Conservation (phyloP, 1,140 invertebrate genomes). For the Sitobion miscanthi region DNA sequence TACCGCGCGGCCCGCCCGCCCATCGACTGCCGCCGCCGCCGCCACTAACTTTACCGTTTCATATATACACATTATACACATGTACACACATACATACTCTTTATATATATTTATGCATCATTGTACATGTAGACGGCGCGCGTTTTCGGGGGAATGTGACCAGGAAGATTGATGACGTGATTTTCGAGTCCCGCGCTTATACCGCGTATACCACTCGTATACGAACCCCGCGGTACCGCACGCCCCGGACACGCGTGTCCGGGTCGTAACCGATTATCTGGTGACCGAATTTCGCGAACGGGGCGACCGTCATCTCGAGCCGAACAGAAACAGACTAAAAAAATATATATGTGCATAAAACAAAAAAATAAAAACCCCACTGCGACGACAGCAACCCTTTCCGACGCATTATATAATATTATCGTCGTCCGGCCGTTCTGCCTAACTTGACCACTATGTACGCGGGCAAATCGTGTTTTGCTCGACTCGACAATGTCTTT, state of each 20-base stretch:
- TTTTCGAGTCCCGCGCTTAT: neutral
- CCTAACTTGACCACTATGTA: no score
- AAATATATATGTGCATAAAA: neutral
- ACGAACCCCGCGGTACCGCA: neutral
- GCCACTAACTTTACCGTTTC: neutral
- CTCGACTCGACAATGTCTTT: neutral
- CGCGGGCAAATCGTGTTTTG: no score
- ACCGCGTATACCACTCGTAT: neutral
- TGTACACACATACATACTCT: neutral
- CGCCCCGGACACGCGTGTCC: neutral
- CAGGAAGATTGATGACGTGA: slow-evolving; percentile 32
- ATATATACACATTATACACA: neutral
- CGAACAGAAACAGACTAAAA: neutral
- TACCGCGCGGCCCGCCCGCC: neutral
- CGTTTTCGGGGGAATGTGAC: neutral
- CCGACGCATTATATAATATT: neutral
- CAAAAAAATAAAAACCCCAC: neutral
- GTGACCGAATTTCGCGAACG: neutral
- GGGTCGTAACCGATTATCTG: neutral
- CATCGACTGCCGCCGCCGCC: neutral
- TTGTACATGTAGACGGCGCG: neutral
- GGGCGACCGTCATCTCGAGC: neutral
- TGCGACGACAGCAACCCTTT: neutral
- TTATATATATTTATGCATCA: neutral
- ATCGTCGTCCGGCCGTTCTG: neutral